These are phyloP conservation scores for Nephrotoma guestfalica DNA, from an alignment of 2,888 invertebrate species.

Conservation along the genomic window DNA sequence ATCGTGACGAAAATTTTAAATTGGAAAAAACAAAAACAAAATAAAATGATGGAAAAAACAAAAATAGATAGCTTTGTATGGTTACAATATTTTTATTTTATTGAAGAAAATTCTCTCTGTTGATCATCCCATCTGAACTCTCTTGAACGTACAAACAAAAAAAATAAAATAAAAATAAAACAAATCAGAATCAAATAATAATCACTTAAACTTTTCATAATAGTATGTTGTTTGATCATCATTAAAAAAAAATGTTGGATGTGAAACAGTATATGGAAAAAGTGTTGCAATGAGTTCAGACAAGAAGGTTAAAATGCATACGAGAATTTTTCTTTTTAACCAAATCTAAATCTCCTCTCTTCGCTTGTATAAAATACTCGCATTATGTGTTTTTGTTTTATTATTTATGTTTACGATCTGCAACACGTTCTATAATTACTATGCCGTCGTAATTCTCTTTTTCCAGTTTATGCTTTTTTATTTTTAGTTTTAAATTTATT, in stretches of 20 bases:
- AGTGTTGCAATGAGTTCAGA: background rate
- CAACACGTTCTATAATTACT: background rate
- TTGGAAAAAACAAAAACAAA: background rate
- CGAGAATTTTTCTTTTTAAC: background rate
- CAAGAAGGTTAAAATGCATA: background rate
- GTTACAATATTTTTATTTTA: background rate
- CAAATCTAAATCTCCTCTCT: background rate
- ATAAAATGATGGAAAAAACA: background rate
- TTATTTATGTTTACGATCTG: background rate
- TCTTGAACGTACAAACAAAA: background rate
- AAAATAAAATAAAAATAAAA: background rate
- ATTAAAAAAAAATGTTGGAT: background rate
- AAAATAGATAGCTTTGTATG: background rate
- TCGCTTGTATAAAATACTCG: background rate
- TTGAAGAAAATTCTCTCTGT: background rate
- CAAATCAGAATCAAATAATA: background rate
- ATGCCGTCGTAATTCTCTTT: background rate
- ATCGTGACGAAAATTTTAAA: background rate
- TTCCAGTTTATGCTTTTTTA: background rate
- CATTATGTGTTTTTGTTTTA: background rate
- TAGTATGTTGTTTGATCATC: background rate
- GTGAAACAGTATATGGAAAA: background rate
- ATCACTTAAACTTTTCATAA: background rate
- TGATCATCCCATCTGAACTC: background rate
- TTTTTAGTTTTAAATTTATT: background rate